A percentile compares a stretch with the other conserved stretches of the same genome.
Conservation (phyloP, 2,888 invertebrate species). For the Drosophila subquinaria region DNA sequence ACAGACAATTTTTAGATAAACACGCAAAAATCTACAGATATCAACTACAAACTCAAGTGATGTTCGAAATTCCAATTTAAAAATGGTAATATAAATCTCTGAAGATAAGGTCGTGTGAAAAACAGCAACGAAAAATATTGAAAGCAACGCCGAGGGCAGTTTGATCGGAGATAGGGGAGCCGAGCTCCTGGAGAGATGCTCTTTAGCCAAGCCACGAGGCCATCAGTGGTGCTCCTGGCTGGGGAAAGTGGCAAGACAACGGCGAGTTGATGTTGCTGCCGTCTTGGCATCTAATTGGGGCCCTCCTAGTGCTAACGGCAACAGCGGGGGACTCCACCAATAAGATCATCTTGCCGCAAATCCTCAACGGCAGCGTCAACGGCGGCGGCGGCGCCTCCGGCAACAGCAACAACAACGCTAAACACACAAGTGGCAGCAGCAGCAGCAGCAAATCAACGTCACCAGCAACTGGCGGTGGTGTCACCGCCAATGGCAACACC, state of each 20-base stretch:
- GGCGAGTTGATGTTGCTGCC: conserved; percentile 85
- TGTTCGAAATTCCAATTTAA: background rate
- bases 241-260: conserved; percentile 57
- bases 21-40: background rate
- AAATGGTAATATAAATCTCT: background rate
- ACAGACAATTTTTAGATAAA: background rate
- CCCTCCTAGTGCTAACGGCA: conserved; percentile 86
- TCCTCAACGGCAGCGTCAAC: conserved; percentile 70
- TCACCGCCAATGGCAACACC: conserved; percentile 57
- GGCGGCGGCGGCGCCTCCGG: conserved; percentile 42
- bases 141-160: conserved; percentile 3
- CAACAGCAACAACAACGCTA: conserved; percentile 31
- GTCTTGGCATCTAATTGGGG: conserved; percentile 85
- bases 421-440: conserved; percentile 41
- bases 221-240: conserved; percentile 66
- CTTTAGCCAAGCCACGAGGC: conserved; percentile 72
- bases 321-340: conserved; percentile 86
- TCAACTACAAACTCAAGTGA: background rate
- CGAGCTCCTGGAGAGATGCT: conserved; percentile 60
- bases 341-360: conserved; percentile 83
- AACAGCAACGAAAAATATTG: conserved; percentile 19
- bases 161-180: conserved; percentile 11
- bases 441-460: conserved; percentile 32
- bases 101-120: conserved; percentile 24
- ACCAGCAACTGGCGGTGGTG: conserved; percentile 51